phyloP scores from a whole-genome alignment of 1,140 invertebrate species.

The Sarcophaga peregrina region DNA sequence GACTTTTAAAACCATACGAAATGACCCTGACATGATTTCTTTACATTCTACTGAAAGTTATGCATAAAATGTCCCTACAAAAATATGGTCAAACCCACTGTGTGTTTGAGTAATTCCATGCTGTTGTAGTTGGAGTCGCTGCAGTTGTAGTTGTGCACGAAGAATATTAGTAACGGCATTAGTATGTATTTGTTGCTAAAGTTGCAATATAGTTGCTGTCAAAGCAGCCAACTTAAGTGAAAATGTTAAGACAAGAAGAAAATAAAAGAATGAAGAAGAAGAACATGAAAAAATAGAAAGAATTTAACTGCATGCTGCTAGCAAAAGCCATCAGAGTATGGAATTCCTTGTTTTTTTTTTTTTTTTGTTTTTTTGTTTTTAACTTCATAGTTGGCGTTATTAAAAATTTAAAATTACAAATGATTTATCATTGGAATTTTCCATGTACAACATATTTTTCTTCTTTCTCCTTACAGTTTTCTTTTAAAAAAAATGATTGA shows the following conservation, averaged over 20 bases:
- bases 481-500: too few species aligned
- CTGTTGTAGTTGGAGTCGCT: background rate
- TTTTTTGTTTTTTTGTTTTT: too few species aligned
- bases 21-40: too few species aligned
- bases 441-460: slow-evolving; percentile 44
- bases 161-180: background rate
- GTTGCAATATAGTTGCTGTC: slow-evolving; percentile 14
- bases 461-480: too few species aligned
- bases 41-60: background rate
- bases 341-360: too few species aligned
- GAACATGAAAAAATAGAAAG: background rate
- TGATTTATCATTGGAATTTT: slow-evolving; percentile 9
- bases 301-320: background rate
- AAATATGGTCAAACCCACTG: background rate
- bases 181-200: background rate
- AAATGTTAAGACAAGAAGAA: background rate
- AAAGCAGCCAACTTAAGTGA: slow-evolving; percentile 15
- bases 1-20: too few species aligned
- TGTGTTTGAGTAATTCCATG: too few species aligned
- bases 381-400: background rate
- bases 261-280: background rate
- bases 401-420: slow-evolving; percentile 23
- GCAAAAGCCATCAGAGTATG: too few species aligned
- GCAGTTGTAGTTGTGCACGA: background rate
- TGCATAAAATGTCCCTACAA: background rate